Conservation (phyloP, 1,140 invertebrate genomes). For the Papilio aristodemus region DNA sequence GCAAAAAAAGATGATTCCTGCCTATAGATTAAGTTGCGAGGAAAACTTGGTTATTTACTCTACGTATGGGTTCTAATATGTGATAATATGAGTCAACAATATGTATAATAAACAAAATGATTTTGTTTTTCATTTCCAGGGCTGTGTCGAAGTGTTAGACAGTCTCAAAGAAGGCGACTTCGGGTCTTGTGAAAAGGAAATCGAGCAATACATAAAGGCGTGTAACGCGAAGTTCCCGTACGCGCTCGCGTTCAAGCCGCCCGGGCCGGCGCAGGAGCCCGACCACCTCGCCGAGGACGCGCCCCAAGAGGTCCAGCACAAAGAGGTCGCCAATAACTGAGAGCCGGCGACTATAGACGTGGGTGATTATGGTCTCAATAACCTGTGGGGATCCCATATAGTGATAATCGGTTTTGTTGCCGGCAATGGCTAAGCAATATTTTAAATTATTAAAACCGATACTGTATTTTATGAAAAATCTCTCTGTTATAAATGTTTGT, state of each 20-base stretch:
- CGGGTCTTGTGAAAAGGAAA: slow-evolving; percentile 85
- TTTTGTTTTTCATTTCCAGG: slow-evolving; percentile 82
- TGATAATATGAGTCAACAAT: no score
- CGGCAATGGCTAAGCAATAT: background rate
- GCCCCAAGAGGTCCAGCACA: slow-evolving; percentile 46
- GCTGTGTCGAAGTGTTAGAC: slow-evolving; percentile 88
- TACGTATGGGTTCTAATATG: no score
- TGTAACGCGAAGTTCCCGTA: slow-evolving; percentile 89
- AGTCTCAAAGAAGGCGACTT: slow-evolving; percentile 89
- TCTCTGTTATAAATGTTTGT: no score
- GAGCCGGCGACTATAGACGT: background rate
- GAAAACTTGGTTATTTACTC: no score
- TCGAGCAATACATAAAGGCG: slow-evolving; percentile 84
- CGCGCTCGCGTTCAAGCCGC: slow-evolving; percentile 85
- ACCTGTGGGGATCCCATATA: background rate
- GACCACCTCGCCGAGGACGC: slow-evolving; percentile 40
- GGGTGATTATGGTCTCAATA: background rate
- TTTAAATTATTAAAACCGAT: no score
- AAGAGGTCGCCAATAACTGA: slow-evolving; percentile 53
- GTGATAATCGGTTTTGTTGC: slow-evolving; percentile 17
- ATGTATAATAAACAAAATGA: background rate
- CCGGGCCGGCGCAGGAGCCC: slow-evolving; percentile 46
- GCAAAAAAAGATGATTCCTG: no score
- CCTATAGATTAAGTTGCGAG: no score
- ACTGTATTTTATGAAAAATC: no score